phyloP scores from a whole-genome alignment of 2,888 invertebrate species.

The Caenorhabditis uteleia region DNA sequence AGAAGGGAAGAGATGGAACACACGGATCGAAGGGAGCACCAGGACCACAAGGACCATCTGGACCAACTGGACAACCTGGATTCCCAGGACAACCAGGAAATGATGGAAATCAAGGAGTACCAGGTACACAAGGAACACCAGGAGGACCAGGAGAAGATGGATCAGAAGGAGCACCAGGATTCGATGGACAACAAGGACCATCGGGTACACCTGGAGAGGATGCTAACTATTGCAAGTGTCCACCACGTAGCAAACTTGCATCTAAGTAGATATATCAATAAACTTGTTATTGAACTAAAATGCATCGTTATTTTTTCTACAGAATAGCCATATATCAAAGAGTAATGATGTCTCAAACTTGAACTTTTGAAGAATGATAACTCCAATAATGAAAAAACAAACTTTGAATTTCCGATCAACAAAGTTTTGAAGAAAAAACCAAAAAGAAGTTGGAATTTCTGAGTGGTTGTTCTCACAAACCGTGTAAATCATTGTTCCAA shows the following conservation, averaged over 20 bases:
- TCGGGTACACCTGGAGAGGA: slow-evolving; percentile 55
- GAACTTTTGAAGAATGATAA: no score
- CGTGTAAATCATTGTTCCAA: no score
- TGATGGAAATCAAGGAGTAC: slow-evolving; percentile 45
- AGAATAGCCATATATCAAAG: no score
- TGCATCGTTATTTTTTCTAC: no score
- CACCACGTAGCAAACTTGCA: slow-evolving; percentile 36
- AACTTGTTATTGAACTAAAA: not conserved
- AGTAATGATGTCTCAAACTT: no score
- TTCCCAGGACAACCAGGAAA: slow-evolving; percentile 52
- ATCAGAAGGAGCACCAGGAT: slow-evolving; percentile 39
- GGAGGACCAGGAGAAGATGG: slow-evolving; percentile 46
- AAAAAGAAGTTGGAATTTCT: no score
- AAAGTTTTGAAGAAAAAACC: no score
- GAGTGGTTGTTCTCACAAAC: no score
- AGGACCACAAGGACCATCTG: slow-evolving; percentile 48
- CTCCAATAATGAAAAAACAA: no score
- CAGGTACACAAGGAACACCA: slow-evolving; percentile 35
- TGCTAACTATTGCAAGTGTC: slow-evolving; percentile 53
- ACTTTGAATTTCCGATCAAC: no score
- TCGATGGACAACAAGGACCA: slow-evolving; percentile 45
- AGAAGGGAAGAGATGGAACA: slow-evolving; percentile 42
- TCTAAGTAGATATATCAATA: slow-evolving; percentile 7
- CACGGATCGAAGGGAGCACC: slow-evolving; percentile 47
- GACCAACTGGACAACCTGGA: slow-evolving; percentile 49